Percentiles rank a stretch among this genome's conserved stretches.
Evolutionary conservation across 2,888 invertebrate genomes (phyloP).

Genomic region (Allophyes oxyacanthae): DNA sequence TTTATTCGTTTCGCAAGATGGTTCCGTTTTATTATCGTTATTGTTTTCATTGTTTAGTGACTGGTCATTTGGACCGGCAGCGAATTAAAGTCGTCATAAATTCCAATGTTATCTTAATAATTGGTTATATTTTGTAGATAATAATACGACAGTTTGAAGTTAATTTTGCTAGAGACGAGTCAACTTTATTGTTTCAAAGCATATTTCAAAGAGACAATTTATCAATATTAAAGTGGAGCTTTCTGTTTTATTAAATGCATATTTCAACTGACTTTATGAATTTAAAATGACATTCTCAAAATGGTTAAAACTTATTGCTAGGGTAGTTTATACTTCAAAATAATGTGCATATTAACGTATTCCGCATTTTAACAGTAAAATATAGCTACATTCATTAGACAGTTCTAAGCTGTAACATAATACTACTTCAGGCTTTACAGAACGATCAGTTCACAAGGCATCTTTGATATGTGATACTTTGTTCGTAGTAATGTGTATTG

Average conservation of each 20-base stretch:
- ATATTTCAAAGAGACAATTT: no score
- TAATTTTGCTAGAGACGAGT: not conserved
- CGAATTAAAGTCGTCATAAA: slow-evolving; percentile 55
- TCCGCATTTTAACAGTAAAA: no score
- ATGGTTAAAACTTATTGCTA: no score
- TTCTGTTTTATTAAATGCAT: no score
- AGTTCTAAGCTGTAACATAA: slow-evolving; percentile 26
- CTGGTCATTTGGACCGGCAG: slow-evolving; percentile 56
- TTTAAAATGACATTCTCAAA: no score
- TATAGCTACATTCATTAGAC: no score
- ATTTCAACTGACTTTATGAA: no score
- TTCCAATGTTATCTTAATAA: slow-evolving; percentile 54
- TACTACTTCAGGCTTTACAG: slow-evolving; percentile 22
- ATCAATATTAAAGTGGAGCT: no score
- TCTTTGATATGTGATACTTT: slow-evolving; percentile 40
- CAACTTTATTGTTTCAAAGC: no score
- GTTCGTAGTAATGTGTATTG: slow-evolving; percentile 23
- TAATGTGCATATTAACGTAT: no score
- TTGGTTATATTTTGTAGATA: slow-evolving; percentile 29
- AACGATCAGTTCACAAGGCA: slow-evolving; percentile 33
- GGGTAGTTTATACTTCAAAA: no score
- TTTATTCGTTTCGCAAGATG: slow-evolving; percentile 64
- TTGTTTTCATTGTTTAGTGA: slow-evolving; percentile 66
- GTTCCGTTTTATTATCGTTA: slow-evolving; percentile 67
- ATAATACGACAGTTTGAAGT: slow-evolving; percentile 6